Evolutionary conservation across 2,113 vertebrate species (phyloP).

Genomic region (Crotalus tigris): DNA sequence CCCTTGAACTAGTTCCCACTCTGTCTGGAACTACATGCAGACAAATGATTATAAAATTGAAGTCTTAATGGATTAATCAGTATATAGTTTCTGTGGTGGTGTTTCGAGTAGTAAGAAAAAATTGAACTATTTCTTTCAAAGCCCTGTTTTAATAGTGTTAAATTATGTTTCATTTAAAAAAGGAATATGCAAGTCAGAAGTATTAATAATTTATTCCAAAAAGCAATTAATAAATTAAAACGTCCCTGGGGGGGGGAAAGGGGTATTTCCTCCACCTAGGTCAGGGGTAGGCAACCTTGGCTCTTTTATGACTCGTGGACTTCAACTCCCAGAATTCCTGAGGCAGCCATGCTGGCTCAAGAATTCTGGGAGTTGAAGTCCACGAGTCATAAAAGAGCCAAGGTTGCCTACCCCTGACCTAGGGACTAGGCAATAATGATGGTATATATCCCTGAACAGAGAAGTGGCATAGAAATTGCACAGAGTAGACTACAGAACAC

Average conservation of each 20-base stretch:
- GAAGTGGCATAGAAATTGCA: neutral
- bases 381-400: too few relatives aligned
- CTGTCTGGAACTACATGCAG: neutral
- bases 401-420: too few relatives aligned
- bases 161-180: neutral
- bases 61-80: neutral
- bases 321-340: too few relatives aligned
- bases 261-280: neutral
- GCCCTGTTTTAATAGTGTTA: neutral
- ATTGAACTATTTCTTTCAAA: neutral
- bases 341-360: too few relatives aligned
- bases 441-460: neutral
- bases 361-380: too few relatives aligned
- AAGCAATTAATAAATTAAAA: neutral
- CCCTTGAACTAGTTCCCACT: neutral
- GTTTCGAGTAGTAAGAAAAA: neutral
- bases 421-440: neutral
- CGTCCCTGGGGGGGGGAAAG: neutral
- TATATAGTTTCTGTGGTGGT: neutral
- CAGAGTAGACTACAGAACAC: neutral
- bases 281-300: too few relatives aligned
- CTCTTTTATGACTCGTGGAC: too few relatives aligned
- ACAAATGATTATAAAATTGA: neutral
- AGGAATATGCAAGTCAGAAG: neutral
- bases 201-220: neutral